phyloP scores from a whole-genome alignment of 2,113 vertebrate genomes.

The Ptychochromis oligacanthus region DNA sequence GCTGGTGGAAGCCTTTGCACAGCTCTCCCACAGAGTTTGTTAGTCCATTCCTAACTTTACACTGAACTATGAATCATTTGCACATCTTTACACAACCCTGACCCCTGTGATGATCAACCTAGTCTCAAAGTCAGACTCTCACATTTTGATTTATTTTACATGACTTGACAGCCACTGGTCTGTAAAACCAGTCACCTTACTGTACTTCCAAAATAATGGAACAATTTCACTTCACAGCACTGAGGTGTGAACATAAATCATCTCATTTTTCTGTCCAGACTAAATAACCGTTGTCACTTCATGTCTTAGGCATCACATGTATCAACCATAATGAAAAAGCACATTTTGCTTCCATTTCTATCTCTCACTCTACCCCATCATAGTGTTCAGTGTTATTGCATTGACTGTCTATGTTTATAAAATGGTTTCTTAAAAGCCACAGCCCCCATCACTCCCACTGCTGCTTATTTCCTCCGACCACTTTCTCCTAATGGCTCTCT shows the following conservation, averaged over 20 bases:
- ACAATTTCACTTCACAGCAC: constrained; percentile 21
- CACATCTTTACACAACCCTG: constrained; percentile 47
- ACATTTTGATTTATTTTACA: constrained; percentile 55
- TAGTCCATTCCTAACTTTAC: constrained; percentile 26
- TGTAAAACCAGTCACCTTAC: constrained; percentile 37
- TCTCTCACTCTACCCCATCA: constrained; percentile 15
- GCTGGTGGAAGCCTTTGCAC: constrained; percentile 34
- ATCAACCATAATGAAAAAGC: constrained; percentile 50
- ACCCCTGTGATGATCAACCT: constrained; percentile 24
- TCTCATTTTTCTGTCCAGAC: constrained; percentile 21
- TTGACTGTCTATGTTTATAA: constrained; percentile 64
- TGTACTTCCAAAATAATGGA: constrained; percentile 11
- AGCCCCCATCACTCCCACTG: constrained; percentile 63
- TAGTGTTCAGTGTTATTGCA: constrained; percentile 53
- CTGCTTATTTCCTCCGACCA: constrained; percentile 68
- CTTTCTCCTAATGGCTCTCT: constrained; percentile 74
- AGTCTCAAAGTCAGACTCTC: constrained; percentile 25
- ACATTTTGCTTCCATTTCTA: constrained; percentile 46
- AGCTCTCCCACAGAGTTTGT: constrained; percentile 51
- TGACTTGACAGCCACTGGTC: constrained; percentile 16
- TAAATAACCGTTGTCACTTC: constrained; percentile 46
- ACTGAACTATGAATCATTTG: constrained; percentile 48
- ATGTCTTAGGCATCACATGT: constrained; percentile 21
- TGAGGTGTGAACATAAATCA: constrained; percentile 48
- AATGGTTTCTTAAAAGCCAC: constrained; percentile 72